Conservation (phyloP, 1,140 invertebrate genomes). For the Ptiloglossa arizonensis region DNA sequence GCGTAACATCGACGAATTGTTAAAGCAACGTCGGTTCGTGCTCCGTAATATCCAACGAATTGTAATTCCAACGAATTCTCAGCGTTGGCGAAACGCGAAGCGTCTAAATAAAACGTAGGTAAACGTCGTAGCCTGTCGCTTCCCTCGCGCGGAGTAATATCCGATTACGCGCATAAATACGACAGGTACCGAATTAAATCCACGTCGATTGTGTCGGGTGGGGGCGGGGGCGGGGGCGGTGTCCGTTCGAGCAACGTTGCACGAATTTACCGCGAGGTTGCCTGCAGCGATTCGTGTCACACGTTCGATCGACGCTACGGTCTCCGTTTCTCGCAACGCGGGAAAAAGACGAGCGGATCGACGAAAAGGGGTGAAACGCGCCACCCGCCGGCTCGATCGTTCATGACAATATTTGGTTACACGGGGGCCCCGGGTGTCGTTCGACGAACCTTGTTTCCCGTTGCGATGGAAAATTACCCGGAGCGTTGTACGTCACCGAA, state of each 20-base stretch:
- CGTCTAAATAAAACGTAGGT: background rate
- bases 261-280: conserved; percentile 40
- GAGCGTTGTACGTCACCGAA: conserved; percentile 42
- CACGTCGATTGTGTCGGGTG: conserved; percentile 43
- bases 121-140: background rate
- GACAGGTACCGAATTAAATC: conserved; percentile 44
- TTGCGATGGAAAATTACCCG: conserved; percentile 49
- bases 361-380: conserved; percentile 45
- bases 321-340: conserved; percentile 30
- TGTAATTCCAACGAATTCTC: too few relatives aligned
- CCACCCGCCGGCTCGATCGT: conserved; percentile 33
- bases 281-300: conserved; percentile 43
- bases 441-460: conserved; percentile 36
- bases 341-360: conserved; percentile 38
- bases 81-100: background rate
- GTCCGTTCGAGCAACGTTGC: conserved; percentile 4
- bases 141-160: conserved; percentile 23
- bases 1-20: too few relatives aligned
- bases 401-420: conserved; percentile 54
- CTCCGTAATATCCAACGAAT: background rate
- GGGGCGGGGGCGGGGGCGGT: too few relatives aligned
- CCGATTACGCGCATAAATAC: conserved; percentile 38
- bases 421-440: conserved; percentile 32
- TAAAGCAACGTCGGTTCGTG: too few relatives aligned
- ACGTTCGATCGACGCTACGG: conserved; percentile 33